Conservation (phyloP, 2,888 invertebrate species). For the Hirtodrosophila confusa region DNA sequence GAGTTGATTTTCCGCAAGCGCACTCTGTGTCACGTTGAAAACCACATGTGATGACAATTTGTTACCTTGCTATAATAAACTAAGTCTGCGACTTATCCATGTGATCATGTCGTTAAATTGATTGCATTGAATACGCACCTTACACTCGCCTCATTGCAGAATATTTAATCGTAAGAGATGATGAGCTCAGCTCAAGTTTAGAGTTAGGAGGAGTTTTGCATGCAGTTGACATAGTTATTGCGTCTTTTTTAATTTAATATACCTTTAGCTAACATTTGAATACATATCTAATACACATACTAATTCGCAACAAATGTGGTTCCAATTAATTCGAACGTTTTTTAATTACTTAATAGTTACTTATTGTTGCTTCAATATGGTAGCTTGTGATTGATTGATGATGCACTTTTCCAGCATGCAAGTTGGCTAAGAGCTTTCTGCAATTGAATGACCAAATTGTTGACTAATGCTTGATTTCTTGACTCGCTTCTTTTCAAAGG, state of each 20-base stretch:
- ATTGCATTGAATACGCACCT: constrained; percentile 50
- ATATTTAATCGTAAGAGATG: not conserved
- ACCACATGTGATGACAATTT: constrained; percentile 52
- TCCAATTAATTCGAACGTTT: constrained; percentile 38
- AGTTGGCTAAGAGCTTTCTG: constrained; percentile 44
- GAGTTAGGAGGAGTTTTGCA: constrained; percentile 46
- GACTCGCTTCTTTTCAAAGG: constrained; percentile 81
- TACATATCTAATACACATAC: constrained; percentile 37
- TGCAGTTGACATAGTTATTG: constrained; percentile 43
- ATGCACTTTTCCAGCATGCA: constrained; percentile 57
- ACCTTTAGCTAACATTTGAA: constrained; percentile 19
- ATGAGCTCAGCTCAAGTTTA: not conserved
- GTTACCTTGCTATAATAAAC: constrained; percentile 38
- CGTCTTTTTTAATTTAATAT: constrained; percentile 17
- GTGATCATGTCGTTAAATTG: constrained; percentile 25
- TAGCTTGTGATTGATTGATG: constrained; percentile 46
- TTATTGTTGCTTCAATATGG: constrained; percentile 52
- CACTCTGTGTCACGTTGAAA: constrained; percentile 70
- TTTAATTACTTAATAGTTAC: constrained; percentile 34
- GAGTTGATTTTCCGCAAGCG: constrained; percentile 46
- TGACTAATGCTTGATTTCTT: constrained; percentile 24
- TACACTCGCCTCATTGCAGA: constrained; percentile 16
- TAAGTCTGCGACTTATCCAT: constrained; percentile 51
- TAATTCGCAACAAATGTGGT: constrained; percentile 55
- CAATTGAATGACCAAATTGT: not conserved